phyloP scores from a whole-genome alignment of 37 sponge, comb jelly and placozoan species.

The Geodia barretti region DNA sequence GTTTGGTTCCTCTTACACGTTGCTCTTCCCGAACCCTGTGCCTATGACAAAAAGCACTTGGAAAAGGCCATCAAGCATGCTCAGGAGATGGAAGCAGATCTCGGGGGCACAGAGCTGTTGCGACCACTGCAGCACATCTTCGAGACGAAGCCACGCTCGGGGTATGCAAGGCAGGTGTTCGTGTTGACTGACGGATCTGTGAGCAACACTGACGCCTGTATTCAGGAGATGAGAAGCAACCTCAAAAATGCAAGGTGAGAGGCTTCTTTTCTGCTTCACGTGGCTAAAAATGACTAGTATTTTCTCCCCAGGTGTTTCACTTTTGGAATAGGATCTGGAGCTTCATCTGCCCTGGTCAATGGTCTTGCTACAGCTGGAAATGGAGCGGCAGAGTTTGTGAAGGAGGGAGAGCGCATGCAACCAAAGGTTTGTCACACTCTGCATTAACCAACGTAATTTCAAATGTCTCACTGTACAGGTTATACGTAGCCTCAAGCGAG shows the following conservation, averaged over 20 bases:
- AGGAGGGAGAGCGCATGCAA: constrained; percentile 46
- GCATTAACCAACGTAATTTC: neutral
- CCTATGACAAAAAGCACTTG: constrained; percentile 58
- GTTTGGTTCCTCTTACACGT: constrained; percentile 60
- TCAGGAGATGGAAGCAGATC: constrained; percentile 40
- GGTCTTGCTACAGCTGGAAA: constrained; percentile 66
- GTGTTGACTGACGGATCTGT: constrained; percentile 75
- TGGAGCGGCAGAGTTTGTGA: constrained; percentile 62
- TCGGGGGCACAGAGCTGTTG: constrained; percentile 78
- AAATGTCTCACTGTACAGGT: constrained; percentile 25
- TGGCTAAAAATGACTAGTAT: no score
- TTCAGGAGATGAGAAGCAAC: constrained; percentile 48
- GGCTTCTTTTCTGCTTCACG: no score
- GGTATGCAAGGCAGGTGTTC: constrained; percentile 58
- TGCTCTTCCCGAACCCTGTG: constrained; percentile 32
- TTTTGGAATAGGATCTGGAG: constrained; percentile 73
- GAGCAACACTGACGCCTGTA: constrained; percentile 55
- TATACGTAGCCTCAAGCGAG: constrained; percentile 51
- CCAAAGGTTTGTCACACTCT: constrained; percentile 27
- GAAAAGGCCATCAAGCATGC: constrained; percentile 57
- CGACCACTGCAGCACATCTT: constrained; percentile 70
- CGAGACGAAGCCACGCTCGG: constrained; percentile 6
- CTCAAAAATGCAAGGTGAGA: constrained; percentile 36
- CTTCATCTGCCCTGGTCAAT: constrained; percentile 62
- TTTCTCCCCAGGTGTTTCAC: constrained; percentile 46